A percentile compares a stretch with the other conserved stretches of the same genome.
These are phyloP conservation scores for Nematopogon swammerdamellus DNA, from an alignment of 2,888 invertebrate genomes.

Conservation along the genomic window DNA sequence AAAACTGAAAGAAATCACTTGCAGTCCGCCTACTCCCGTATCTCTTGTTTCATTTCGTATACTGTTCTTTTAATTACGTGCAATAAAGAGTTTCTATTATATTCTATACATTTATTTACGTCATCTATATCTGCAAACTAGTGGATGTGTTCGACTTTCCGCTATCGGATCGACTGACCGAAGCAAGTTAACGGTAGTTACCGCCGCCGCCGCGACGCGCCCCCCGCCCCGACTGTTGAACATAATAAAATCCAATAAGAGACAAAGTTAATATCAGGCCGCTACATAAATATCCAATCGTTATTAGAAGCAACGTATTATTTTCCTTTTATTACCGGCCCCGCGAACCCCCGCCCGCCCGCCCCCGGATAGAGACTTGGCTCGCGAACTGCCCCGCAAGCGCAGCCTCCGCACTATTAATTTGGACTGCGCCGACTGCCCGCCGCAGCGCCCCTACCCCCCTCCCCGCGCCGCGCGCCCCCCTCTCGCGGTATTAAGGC, in stretches of 20 bases:
- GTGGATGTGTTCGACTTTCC: no score
- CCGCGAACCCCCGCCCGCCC: slow-evolving; percentile 15
- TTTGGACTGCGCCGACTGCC: slow-evolving; percentile 37
- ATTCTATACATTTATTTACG: no score
- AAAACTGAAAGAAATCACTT: no score
- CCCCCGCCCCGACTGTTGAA: no score
- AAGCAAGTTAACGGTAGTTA: no score
- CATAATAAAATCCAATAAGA: slow-evolving; percentile 30
- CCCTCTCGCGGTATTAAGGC: slow-evolving; percentile 38
- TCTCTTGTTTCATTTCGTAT: no score
- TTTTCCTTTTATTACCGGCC: slow-evolving; percentile 45
- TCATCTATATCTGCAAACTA: no score
- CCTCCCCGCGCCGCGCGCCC: slow-evolving; percentile 28
- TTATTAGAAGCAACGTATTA: slow-evolving; percentile 26
- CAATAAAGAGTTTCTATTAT: no score
- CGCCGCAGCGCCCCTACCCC: slow-evolving; percentile 34
- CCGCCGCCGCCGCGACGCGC: no score
- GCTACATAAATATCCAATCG: slow-evolving; percentile 33
- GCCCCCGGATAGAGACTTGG: slow-evolving; percentile 46
- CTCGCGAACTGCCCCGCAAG: slow-evolving; percentile 19
- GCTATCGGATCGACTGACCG: no score
- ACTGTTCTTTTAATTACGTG: no score
- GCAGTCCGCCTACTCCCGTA: no score
- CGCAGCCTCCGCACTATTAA: slow-evolving; percentile 32
- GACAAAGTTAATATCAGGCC: slow-evolving; percentile 28